Evolutionary conservation across 2,797 vertebrate genomes (phyloP), one percentile per base, ranked within the genome.

Genomic region (Catostomus latipinnis): DNA sequence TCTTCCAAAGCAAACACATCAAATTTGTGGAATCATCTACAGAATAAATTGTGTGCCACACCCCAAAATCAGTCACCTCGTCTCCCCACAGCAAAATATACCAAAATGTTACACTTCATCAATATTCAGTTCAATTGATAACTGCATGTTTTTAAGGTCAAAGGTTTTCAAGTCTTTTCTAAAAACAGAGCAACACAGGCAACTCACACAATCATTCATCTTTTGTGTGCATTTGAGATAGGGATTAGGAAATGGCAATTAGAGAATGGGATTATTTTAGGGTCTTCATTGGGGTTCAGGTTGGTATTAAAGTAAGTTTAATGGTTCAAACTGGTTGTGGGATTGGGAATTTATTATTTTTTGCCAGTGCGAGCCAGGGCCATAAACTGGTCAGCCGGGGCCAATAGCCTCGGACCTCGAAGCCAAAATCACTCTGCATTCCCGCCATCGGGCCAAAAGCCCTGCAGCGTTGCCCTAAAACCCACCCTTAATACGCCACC

Each of bases 121-220:
- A 63, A 49, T 65, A 58, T 49, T 46, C 9, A 22, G 12, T 22
- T 58, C 58, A 68, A 61, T 80, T 63, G 53, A 69, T 14, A 68
- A 72, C 43, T 73, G 34, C 13, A 7, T 6, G 34, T 71, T 34
- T 34, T 34, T 85, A 89, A 90, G 85, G 89, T 85, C 78, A 48
- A 88, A 91, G 86, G 88, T 84, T 85, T 91, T 92, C 87, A 90
- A 89, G 89, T 90, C 84, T 34, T 34, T 34, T 34, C 34, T 34
- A 16, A 69, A 71, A 62, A 65, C 63, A 74, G 81, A 76, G 69
- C 52, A 81, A 80, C 63, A 78, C 73, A 84, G 54, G 71, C 56
- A 70, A 45, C 2, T 81, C 58, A 57, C 61, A 83, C 46, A 11
- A 18, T 80, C 76, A 69, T 76, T 78, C 69, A 53, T 63, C 78